Evolutionary conservation across 2,797 vertebrate species (phyloP).

Genomic region (Lophura swinhoii): DNA sequence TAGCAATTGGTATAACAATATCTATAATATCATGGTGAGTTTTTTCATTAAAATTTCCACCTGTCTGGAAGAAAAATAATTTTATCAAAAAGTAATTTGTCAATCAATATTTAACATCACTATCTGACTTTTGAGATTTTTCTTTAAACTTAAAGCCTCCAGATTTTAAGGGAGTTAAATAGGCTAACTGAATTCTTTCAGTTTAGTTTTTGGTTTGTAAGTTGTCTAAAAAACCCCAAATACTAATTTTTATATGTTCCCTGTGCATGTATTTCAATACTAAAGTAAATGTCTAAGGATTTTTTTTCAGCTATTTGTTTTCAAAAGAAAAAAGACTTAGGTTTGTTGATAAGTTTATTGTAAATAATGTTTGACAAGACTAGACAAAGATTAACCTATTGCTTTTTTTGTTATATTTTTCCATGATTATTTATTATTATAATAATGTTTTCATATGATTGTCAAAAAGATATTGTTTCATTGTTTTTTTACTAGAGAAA

Average conservation of each 20-base stretch:
- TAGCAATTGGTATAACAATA: neutral
- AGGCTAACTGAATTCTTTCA: neutral
- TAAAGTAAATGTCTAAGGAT: neutral
- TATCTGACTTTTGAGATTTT: neutral
- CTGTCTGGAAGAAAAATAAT: neutral
- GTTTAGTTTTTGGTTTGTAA: neutral
- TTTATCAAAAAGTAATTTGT: neutral
- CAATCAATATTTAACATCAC: neutral
- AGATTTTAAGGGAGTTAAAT: neutral
- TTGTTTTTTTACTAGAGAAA: slow-evolving; percentile 11
- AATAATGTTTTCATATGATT: neutral
- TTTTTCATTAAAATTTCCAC: neutral
- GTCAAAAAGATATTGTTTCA: neutral
- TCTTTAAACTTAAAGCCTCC: neutral
- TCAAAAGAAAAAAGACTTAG: neutral
- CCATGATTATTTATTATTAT: neutral
- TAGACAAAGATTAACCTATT: slow-evolving; percentile 20
- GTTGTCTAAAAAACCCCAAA: neutral
- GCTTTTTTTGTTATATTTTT: neutral
- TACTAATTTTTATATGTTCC: neutral
- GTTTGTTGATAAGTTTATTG: neutral
- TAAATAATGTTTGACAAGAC: slow-evolving; percentile 27
- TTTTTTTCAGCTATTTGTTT: neutral
- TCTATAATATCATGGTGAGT: neutral
- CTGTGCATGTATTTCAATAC: neutral